Conservation (phyloP, 2,797 vertebrate genomes). For the Parauchenoglanis punctatus region DNA sequence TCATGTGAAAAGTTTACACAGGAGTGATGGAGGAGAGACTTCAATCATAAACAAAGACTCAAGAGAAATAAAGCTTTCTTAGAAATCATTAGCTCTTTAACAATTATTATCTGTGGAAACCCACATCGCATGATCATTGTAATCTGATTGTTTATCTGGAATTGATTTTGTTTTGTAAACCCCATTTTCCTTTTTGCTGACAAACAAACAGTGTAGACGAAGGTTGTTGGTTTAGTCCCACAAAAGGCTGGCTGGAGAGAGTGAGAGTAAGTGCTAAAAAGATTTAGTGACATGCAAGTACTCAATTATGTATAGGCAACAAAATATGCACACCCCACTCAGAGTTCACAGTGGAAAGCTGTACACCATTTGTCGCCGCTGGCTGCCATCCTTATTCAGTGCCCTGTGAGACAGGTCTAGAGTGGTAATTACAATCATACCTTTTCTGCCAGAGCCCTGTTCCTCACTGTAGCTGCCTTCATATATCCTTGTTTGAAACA, state of each 20-base stretch:
- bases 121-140: background rate
- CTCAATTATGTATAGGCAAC: constrained; percentile 72
- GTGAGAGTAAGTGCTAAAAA: constrained; percentile 57
- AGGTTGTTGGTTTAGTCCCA: constrained; percentile 21
- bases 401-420: constrained; percentile 70
- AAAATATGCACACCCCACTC: constrained; percentile 64
- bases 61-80: constrained; percentile 13
- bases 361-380: constrained; percentile 72
- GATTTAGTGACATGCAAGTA: constrained; percentile 57
- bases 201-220: constrained; percentile 21
- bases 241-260: constrained; percentile 45
- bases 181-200: background rate
- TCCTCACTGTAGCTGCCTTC: constrained; percentile 72
- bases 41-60: constrained; percentile 45
- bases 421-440: constrained; percentile 80
- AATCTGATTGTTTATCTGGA: background rate
- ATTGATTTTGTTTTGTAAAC: background rate
- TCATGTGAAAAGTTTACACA: constrained; percentile 54
- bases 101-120: background rate
- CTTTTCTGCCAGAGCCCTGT: constrained; percentile 71
- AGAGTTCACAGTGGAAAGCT: constrained; percentile 71
- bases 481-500: constrained; percentile 78
- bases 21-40: constrained; percentile 37
- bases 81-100: constrained; percentile 10
- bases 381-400: constrained; percentile 75